phyloP scores from a whole-genome alignment of 2,797 vertebrate species.

The Falco naumanni region DNA sequence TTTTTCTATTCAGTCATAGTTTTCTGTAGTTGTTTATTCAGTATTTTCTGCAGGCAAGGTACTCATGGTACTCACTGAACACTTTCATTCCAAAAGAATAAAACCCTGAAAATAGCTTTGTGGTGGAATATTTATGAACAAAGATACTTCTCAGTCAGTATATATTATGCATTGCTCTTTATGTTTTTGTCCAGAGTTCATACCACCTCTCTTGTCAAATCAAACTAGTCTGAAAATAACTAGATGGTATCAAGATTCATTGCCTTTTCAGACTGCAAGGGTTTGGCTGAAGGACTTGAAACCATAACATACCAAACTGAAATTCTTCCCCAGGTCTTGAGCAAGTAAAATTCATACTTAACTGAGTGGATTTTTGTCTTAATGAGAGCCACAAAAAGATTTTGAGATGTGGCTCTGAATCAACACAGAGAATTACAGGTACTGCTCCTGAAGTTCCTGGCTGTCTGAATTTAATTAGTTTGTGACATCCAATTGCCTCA shows the following conservation, averaged over 20 bases:
- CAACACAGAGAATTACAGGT: background rate
- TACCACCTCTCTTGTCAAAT: background rate
- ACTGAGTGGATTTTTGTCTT: conserved; percentile 2
- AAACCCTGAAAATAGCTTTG: background rate
- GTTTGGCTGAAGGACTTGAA: background rate
- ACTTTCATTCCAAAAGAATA: background rate
- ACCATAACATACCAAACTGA: background rate
- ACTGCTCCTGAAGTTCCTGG: background rate
- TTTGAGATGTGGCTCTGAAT: background rate
- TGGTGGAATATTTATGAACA: background rate
- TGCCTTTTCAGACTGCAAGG: background rate
- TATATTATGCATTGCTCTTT: background rate
- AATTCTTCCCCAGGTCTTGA: background rate
- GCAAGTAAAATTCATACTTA: background rate
- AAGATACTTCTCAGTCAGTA: background rate
- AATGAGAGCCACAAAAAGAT: background rate
- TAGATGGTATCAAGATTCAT: background rate
- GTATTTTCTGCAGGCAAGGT: background rate
- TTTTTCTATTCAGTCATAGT: background rate
- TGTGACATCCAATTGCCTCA: background rate
- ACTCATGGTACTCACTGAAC: background rate
- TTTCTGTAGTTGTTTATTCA: background rate
- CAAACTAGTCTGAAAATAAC: background rate
- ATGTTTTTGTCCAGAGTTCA: background rate
- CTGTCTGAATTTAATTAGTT: conserved; percentile 4